phyloP scores from a whole-genome alignment of 92 coral and sea anemone species.

The Phenganax stokvisi region DNA sequence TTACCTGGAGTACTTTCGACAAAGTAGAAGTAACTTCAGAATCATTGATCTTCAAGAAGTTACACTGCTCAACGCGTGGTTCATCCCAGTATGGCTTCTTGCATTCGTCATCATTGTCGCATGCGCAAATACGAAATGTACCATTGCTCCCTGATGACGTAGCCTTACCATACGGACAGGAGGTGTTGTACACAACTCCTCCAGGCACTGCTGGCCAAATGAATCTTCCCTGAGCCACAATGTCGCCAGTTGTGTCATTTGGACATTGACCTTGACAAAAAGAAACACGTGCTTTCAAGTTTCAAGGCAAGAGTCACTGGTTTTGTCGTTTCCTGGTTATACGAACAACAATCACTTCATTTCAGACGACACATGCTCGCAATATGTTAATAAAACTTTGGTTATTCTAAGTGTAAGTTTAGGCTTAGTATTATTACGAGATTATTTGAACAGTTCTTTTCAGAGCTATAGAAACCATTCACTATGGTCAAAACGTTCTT shows the following conservation, averaged over 20 bases:
- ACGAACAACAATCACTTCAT: too few relatives aligned
- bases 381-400: too few relatives aligned
- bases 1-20: constrained; percentile 10
- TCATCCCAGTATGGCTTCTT: constrained; percentile 22
- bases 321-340: too few relatives aligned
- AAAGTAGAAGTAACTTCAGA: neutral
- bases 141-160: neutral
- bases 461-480: too few relatives aligned
- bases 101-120: constrained; percentile 4
- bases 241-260: constrained; percentile 24
- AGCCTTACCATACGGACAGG: neutral
- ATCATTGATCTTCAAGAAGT: neutral
- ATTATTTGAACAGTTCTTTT: too few relatives aligned
- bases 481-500: too few relatives aligned
- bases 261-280: constrained; percentile 10
- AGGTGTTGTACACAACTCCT: too few relatives aligned
- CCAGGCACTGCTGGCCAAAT: neutral
- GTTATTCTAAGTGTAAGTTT: too few relatives aligned
- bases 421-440: too few relatives aligned
- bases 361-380: too few relatives aligned
- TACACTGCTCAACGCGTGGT: neutral
- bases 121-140: neutral
- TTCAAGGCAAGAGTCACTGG: too few relatives aligned
- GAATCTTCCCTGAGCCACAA: constrained; percentile 9
- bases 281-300: too few relatives aligned